Evolutionary conservation across 2,113 vertebrate species (phyloP).

Genomic region (Meriones unguiculatus): DNA sequence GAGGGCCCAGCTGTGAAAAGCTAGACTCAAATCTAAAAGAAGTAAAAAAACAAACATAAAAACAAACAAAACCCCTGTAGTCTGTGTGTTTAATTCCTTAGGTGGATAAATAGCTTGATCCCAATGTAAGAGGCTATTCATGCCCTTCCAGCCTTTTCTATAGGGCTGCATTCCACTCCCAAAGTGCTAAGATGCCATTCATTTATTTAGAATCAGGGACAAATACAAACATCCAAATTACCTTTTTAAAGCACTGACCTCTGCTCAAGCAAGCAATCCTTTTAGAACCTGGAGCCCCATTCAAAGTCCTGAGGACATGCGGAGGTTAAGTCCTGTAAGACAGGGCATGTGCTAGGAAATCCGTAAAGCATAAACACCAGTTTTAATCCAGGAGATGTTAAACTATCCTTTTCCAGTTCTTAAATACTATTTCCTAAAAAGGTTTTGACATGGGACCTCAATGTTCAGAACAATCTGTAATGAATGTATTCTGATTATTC

Average conservation of each 20-base stretch:
- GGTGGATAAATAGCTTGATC: not conserved
- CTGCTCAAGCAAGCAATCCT: not conserved
- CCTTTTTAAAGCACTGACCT: not conserved
- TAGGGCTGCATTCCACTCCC: not conserved
- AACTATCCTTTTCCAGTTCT: conserved; percentile 18
- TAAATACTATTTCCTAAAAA: not conserved
- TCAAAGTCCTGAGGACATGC: not conserved
- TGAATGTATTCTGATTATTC: not conserved
- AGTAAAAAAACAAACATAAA: not conserved
- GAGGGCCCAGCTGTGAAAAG: too few species aligned
- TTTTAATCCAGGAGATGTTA: not conserved
- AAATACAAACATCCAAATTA: not conserved
- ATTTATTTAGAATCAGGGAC: not conserved
- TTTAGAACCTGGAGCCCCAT: not conserved
- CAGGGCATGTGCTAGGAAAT: not conserved
- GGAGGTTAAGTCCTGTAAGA: not conserved
- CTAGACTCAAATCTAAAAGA: not conserved
- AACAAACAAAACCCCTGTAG: not conserved
- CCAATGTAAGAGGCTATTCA: not conserved
- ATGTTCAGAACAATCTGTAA: not conserved
- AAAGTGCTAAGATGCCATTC: not conserved
- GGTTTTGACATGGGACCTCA: not conserved
- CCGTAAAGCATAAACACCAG: not conserved
- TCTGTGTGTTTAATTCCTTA: not conserved
- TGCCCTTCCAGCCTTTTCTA: not conserved